phyloP scores from a whole-genome alignment of 2,888 invertebrate species.

The Noctua janthina region DNA sequence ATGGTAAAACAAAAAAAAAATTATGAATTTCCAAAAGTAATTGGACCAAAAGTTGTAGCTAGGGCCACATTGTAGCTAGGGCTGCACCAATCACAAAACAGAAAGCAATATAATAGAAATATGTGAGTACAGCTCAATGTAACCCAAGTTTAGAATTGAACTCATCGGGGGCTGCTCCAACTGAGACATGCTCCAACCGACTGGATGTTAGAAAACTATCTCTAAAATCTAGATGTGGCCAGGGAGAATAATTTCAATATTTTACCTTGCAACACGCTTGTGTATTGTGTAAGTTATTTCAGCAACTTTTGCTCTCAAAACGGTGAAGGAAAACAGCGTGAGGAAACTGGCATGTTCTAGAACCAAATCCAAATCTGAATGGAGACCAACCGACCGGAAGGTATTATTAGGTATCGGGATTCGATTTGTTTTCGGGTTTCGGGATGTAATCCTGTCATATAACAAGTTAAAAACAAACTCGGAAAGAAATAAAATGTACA shows the following conservation, averaged over 20 bases:
- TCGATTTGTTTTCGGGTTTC: no score
- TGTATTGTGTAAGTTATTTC: not conserved
- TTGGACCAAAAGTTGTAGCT: not conserved
- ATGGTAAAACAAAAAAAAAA: no score
- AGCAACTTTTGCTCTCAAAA: no score
- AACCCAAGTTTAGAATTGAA: constrained; percentile 69
- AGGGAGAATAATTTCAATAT: not conserved
- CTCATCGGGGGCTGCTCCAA: constrained; percentile 71
- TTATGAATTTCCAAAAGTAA: no score
- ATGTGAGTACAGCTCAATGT: constrained; percentile 48
- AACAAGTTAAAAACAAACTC: no score
- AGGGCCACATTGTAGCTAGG: not conserved
- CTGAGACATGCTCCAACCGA: constrained; percentile 67
- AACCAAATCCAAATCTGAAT: no score
- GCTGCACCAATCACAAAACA: constrained; percentile 16
- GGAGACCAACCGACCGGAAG: no score
- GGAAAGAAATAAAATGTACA: no score
- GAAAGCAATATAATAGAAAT: constrained; percentile 53
- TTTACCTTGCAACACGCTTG: not conserved
- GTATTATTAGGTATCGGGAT: no score
- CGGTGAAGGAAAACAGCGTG: no score
- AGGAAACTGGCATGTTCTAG: no score
- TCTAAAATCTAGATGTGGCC: constrained; percentile 49
- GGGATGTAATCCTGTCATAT: no score
- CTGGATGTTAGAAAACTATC: constrained; percentile 23